A percentile compares a stretch with the other conserved stretches of the same genome.
phyloP scores from a whole-genome alignment of 2,888 invertebrate species.

The Pasiphila rectangulata region DNA sequence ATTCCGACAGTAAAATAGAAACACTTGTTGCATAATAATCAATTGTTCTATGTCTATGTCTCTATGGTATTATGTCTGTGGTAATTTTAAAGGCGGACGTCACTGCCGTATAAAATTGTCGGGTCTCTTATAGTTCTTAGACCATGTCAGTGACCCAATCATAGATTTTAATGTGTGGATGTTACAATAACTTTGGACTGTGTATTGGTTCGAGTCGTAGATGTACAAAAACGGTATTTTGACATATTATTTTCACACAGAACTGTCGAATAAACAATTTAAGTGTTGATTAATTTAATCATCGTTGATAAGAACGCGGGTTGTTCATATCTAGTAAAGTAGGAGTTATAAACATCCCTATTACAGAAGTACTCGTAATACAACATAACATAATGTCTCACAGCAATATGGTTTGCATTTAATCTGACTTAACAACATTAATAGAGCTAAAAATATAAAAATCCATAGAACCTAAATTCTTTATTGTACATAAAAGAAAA shows the following conservation, averaged over 20 bases:
- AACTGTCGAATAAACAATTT: too few species aligned
- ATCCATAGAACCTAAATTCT: conserved; percentile 23
- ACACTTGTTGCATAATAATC: conserved; percentile 47
- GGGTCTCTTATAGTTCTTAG: conserved; percentile 32
- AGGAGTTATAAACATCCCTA: too few species aligned
- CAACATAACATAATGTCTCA: conserved; percentile 17
- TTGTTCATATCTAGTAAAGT: too few species aligned
- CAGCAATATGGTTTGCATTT: conserved; percentile 4
- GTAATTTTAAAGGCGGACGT: conserved; percentile 26
- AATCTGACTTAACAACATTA: conserved; percentile 19
- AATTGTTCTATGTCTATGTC: conserved; percentile 32
- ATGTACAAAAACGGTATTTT: too few species aligned
- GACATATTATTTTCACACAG: too few species aligned
- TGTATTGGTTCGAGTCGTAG: too few species aligned
- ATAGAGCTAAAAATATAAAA: too few species aligned
- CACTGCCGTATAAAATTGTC: conserved; percentile 31
- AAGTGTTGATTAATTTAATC: too few species aligned
- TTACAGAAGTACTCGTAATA: too few species aligned
- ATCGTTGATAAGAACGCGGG: too few species aligned
- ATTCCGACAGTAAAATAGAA: conserved; percentile 41
- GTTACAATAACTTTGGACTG: too few species aligned
- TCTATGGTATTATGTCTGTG: conserved; percentile 9
- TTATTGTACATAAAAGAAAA: too few species aligned
- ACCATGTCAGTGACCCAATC: conserved; percentile 28
- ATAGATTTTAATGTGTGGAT: conserved; percentile 23